Base-by-base conservation (phyloP, 2,113 vertebrate species). In the Nymphicus hollandicus region DNA sequence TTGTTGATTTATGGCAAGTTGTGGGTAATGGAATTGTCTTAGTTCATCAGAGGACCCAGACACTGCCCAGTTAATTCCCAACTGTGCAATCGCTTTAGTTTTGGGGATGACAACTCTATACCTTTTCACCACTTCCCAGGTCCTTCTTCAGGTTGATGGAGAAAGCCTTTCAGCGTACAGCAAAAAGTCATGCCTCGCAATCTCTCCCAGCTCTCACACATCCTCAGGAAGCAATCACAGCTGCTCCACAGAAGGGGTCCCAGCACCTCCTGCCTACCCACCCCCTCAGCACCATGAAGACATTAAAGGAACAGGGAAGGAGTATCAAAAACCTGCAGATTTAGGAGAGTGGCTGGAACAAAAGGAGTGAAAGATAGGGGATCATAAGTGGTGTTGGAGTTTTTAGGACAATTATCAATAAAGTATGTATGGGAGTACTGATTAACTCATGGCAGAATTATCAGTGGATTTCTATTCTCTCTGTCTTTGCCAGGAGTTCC, bases 91-190 rank as follows among this genome's bases (percentile, higher is more conserved):
- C 0, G 5, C 61, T 87, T 93, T 93, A 72, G 50, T 92, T 96
- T 87, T 1, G 2, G 47, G 52, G 52, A n/a, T 92, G 94, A 95
- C 73, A 95, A 76, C 93, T 95, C 93, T 89, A 81, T 85, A 95
- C 86, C 69, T 96, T 95, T 95, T 96, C 94, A 95, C 56, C 84
- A 95, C 89, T 72, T 82, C 74, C 87, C 89, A 85, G 81, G 86
- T 95, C 22, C 78, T 82, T 84, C 86, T 89, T 87, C 91, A 78
- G 77, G 77, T 79, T 89, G 93, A 93, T 89, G 73, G 86, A 95
- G 91, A 91, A 93, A 89, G 49, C 39, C 77, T 93, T 96, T 89
- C 86, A 92, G 70, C 7, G 0, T 91, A 52, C 52, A 68, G 49
- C 64, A 89, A 92, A 84, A 95, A 89, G 64, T 60, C 83, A 79